phyloP scores from a whole-genome alignment of 1,140 invertebrate species.

The Heterodera schachtii region DNA sequence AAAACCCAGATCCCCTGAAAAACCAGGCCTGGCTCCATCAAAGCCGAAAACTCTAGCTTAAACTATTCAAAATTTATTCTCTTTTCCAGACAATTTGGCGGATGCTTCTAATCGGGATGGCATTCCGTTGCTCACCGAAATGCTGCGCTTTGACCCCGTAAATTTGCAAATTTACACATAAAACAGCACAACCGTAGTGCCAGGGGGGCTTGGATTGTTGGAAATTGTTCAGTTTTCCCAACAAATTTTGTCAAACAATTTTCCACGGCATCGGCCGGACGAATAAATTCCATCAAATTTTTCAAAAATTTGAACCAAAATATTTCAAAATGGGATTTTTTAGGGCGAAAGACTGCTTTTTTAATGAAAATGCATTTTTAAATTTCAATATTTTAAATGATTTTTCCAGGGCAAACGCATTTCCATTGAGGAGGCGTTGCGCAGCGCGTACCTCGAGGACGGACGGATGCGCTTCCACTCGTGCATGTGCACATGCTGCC shows the following conservation, averaged over 20 bases:
- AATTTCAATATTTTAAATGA: conserved; percentile 2
- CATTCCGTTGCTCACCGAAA: conserved; percentile 93
- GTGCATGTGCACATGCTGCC: conserved; percentile 98
- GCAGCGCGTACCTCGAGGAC: conserved; percentile 94
- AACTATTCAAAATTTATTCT: not conserved
- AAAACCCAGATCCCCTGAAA: too few relatives aligned
- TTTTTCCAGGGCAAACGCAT: conserved; percentile 82
- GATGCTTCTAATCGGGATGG: conserved; percentile 80
- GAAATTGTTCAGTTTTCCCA: too few relatives aligned
- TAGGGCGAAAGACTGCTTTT: too few relatives aligned
- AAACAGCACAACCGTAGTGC: not conserved
- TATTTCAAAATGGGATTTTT: too few relatives aligned
- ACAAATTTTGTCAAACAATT: too few relatives aligned
- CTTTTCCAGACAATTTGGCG: conserved; percentile 20
- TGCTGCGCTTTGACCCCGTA: conserved; percentile 96
- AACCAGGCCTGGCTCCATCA: too few relatives aligned
- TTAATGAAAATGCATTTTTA: too few relatives aligned
- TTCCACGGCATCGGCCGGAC: too few relatives aligned
- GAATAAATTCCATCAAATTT: too few relatives aligned
- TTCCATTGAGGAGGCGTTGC: conserved; percentile 86
- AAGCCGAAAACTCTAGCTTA: not conserved
- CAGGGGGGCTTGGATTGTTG: too few relatives aligned
- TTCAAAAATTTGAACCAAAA: too few relatives aligned
- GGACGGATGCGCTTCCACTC: conserved; percentile 96
- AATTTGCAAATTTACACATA: conserved; percentile 66